Percentiles rank a stretch among this genome's conserved stretches.
These are phyloP conservation scores for Cathartes aura DNA, from an alignment of 2,113 vertebrate genomes.

Conservation along the genomic window DNA sequence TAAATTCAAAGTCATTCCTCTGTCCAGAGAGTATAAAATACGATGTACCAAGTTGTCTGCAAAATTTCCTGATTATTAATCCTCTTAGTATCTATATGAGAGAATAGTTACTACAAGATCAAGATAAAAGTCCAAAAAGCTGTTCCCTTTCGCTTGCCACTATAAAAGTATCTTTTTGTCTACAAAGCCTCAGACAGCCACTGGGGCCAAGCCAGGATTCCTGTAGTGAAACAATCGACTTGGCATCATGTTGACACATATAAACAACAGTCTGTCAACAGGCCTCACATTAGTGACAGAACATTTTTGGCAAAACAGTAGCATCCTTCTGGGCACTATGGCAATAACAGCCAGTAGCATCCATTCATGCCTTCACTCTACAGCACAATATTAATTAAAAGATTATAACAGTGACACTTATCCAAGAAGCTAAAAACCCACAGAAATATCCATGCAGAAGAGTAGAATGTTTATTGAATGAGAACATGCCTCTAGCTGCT, in stretches of 20 bases:
- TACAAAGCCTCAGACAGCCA: conserved; percentile 78
- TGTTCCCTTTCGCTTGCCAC: conserved; percentile 51
- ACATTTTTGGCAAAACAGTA: conserved; percentile 83
- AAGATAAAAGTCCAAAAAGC: conserved; percentile 65
- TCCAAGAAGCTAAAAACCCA: conserved; percentile 43
- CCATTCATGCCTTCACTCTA: conserved; percentile 74
- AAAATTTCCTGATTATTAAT: conserved; percentile 25
- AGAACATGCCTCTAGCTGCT: conserved; percentile 49
- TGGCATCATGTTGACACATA: conserved; percentile 86
- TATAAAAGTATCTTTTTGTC: conserved; percentile 66
- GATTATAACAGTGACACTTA: conserved; percentile 68
- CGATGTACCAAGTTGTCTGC: neutral
- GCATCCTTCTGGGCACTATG: conserved; percentile 80
- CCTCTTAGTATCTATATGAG: neutral
- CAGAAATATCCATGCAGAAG: conserved; percentile 19
- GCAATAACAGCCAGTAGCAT: conserved; percentile 76
- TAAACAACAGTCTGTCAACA: conserved; percentile 90
- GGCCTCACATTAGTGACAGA: conserved; percentile 92
- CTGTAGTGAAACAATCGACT: conserved; percentile 81
- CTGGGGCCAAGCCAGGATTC: conserved; percentile 87
- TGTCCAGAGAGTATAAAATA: conserved; percentile 8
- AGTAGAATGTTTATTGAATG: conserved; percentile 50
- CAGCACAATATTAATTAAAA: conserved; percentile 78
- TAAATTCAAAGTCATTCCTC: conserved; percentile 34
- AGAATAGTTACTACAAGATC: conserved; percentile 18